Evolutionary conservation across 2,113 vertebrate genomes (phyloP).

Genomic region (Gymnogyps californianus): DNA sequence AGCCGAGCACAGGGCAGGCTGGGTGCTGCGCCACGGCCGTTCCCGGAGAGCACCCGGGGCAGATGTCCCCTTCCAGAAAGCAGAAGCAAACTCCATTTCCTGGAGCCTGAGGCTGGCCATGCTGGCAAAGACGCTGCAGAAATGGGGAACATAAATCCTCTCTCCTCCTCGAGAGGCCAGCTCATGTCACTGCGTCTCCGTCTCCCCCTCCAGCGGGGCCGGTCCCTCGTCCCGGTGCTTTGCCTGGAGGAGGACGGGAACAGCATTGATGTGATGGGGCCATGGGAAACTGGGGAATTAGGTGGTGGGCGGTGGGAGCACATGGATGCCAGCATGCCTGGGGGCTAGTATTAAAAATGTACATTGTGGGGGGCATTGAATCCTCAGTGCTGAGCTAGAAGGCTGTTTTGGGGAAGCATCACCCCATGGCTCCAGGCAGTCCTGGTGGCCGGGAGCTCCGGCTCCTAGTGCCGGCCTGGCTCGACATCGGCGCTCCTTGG

Average conservation of each 20-base stretch:
- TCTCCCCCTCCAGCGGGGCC: not conserved
- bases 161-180: not conserved
- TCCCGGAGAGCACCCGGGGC: fast-evolving
- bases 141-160: slow-evolving; percentile 38
- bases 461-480: not conserved
- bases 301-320: not conserved
- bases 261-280: not conserved
- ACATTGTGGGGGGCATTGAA: not conserved
- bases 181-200: fast-evolving
- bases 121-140: not conserved
- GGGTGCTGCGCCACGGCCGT: not conserved
- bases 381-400: not conserved
- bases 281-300: not conserved
- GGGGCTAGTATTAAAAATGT: not conserved
- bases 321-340: not conserved
- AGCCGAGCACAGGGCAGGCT: fast-evolving
- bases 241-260: not conserved
- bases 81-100: slow-evolving; percentile 20
- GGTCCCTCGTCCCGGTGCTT: not conserved
- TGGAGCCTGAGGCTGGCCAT: not conserved
- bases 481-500: not conserved
- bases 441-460: not conserved
- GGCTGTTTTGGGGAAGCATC: not conserved
- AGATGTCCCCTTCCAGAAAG: not conserved
- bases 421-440: not conserved